Evolutionary conservation across 2,113 vertebrate species (phyloP).

Genomic region (Festucalex cinctus): DNA sequence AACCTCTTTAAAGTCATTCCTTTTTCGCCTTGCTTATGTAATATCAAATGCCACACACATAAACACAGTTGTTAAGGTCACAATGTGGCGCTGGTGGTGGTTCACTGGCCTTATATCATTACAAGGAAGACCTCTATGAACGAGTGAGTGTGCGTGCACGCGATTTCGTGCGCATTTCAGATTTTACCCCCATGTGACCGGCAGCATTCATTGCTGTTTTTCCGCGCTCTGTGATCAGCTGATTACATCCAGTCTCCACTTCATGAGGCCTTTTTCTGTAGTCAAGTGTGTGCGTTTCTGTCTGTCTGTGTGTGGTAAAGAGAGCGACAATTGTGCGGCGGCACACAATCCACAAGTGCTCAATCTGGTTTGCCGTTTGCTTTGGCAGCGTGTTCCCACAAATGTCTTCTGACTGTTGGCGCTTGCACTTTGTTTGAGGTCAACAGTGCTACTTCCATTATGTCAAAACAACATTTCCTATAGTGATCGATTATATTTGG

Average conservation of each 20-base stretch:
- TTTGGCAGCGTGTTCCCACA: conserved; percentile 19
- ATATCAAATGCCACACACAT: conserved; percentile 6
- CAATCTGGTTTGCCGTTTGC: conserved; percentile 2
- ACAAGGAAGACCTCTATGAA: not conserved
- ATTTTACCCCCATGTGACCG: conserved; percentile 62
- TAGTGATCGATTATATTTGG: not conserved
- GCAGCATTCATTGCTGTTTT: conserved; percentile 45
- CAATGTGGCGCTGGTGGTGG: not conserved
- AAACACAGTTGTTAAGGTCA: conserved; percentile 5
- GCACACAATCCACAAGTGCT: conserved; percentile 6
- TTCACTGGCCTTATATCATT: not conserved
- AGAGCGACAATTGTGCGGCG: conserved; percentile 8
- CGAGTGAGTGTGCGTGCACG: not conserved
- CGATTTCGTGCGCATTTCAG: conserved; percentile 7
- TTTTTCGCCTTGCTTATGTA: not conserved
- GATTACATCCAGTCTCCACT: conserved; percentile 44
- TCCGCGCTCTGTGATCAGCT: conserved; percentile 60
- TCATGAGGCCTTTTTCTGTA: conserved; percentile 13
- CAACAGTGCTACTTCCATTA: not conserved
- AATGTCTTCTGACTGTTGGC: conserved; percentile 1
- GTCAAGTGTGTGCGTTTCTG: conserved; percentile 3
- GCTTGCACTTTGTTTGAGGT: conserved; percentile 26
- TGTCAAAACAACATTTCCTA: not conserved
- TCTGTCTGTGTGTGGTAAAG: conserved; percentile 1
- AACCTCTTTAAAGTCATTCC: conserved; percentile 8